Conservation (phyloP, 1,140 invertebrate genomes). For the Caerostris darwini region DNA sequence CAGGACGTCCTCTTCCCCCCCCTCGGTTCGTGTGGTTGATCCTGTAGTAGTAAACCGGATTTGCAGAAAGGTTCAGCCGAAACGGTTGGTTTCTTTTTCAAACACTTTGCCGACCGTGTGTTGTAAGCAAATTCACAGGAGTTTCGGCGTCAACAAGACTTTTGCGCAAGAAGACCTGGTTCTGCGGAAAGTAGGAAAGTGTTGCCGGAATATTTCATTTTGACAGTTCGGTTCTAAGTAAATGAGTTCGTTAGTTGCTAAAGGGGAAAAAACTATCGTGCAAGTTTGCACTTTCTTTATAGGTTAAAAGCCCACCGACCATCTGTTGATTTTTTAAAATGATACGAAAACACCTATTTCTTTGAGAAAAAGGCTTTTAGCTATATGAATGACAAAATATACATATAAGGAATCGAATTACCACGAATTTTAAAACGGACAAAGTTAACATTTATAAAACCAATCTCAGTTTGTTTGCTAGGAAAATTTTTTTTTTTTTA, state of each 20-base stretch:
- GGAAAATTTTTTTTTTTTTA: too few species aligned
- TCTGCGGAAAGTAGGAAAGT: background rate
- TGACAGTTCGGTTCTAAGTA: background rate
- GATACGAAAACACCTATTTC: too few species aligned
- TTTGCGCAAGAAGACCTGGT: background rate
- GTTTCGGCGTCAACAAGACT: background rate
- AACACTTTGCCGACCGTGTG: slow-evolving; percentile 7
- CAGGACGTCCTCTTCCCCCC: background rate
- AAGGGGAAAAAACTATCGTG: background rate
- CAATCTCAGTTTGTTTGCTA: too few species aligned
- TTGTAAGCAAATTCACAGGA: background rate
- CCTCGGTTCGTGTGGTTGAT: too few species aligned
- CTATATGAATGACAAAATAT: too few species aligned
- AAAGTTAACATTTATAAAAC: too few species aligned
- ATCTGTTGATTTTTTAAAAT: background rate
- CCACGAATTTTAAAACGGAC: too few species aligned
- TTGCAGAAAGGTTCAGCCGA: background rate
- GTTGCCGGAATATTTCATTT: background rate
- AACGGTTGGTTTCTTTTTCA: slow-evolving; percentile 6
- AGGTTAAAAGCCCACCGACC: background rate
- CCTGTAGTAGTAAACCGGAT: background rate
- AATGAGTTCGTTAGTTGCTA: background rate
- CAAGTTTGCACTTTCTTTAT: background rate
- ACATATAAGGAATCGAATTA: too few species aligned
- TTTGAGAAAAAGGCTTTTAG: too few species aligned